Evolutionary conservation across 2,888 invertebrate genomes (phyloP), one percentile per base, ranked within the genome.

Genomic region (Galerucella nymphaeae): DNA sequence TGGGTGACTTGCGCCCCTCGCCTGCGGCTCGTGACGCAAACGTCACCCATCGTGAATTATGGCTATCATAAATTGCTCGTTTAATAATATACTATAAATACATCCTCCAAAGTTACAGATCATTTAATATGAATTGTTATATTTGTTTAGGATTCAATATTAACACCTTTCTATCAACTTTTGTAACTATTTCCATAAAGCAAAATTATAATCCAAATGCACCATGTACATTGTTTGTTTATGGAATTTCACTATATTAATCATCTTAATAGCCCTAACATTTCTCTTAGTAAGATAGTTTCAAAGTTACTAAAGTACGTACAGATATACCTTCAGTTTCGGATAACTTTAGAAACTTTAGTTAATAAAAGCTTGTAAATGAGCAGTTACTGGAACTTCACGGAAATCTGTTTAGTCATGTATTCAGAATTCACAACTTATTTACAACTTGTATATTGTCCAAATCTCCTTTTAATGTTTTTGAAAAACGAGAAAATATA

Each of bases 311-410:
- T 53, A 16, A 53, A 53, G 53, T 53, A 53, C 53, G 18, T 53
- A 53, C 53, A 16, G n/a, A 53, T 53, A 53, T 53, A 53, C 53
- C 53, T 53, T 18, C 53, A 53, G 53, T 53, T 53, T 53, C 10
- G 16, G 18, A 53, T 53, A 62, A 62, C 38, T 62, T 62, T 13
- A 41, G 61, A 42, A 62, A 62, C 41, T 62, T 62, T 18, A 38
- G 18, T 62, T 62, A 42, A 62, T 62, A 62, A 42, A 42, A 62
- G 61, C 61, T 18, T 41, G 38, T 62, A 42, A 62, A 62, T 62
- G 42, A 62, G 61, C 61, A 38, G 61, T 62, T 62, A 38, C 30
- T 6, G n/a, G 30, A 59, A 59, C 30, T 59, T 59, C 2, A 38
- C n/a, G 9, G n/a, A 38, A 59, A 59, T 59, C 59, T 59, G 38